Evolutionary conservation across 2,797 vertebrate genomes (phyloP).

Genomic region (Eulemur rubriventer): DNA sequence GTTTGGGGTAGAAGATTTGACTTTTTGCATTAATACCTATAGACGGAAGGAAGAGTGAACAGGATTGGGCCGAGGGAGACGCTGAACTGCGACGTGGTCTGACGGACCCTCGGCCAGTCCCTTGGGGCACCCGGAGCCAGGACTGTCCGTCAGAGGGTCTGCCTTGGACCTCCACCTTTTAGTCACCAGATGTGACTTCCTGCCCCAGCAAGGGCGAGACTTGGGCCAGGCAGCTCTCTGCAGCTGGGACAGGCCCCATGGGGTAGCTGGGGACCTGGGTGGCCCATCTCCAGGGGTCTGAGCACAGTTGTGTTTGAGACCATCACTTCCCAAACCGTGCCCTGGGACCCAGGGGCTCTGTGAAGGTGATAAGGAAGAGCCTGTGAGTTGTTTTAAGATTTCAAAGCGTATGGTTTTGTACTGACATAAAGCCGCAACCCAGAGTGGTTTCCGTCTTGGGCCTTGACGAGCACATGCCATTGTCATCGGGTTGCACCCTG

Average conservation of each 20-base stretch:
- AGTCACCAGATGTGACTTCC: background rate
- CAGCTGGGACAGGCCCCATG: background rate
- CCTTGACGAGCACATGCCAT: rapidly evolving
- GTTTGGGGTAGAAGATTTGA: background rate
- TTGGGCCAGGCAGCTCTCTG: background rate
- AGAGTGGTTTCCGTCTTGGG: background rate
- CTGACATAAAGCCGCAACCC: background rate
- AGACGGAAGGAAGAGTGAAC: background rate
- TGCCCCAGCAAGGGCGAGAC: background rate
- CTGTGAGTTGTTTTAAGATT: rapidly evolving
- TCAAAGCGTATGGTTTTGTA: background rate
- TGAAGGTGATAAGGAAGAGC: background rate
- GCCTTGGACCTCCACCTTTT: rapidly evolving
- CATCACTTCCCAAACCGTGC: background rate
- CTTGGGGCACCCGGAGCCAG: too few relatives aligned
- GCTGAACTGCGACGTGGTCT: background rate
- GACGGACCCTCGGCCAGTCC: background rate
- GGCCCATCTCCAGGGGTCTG: background rate
- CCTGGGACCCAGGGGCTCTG: background rate
- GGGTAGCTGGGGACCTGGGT: background rate
- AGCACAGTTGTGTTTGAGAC: background rate
- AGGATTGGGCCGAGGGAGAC: background rate
- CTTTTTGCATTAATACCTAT: background rate
- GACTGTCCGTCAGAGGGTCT: background rate
- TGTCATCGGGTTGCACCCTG: rapidly evolving